Evolutionary conservation across 2,888 invertebrate species (phyloP), one percentile per base, ranked within the genome.

Genomic region (Microctonus hyperodae): DNA sequence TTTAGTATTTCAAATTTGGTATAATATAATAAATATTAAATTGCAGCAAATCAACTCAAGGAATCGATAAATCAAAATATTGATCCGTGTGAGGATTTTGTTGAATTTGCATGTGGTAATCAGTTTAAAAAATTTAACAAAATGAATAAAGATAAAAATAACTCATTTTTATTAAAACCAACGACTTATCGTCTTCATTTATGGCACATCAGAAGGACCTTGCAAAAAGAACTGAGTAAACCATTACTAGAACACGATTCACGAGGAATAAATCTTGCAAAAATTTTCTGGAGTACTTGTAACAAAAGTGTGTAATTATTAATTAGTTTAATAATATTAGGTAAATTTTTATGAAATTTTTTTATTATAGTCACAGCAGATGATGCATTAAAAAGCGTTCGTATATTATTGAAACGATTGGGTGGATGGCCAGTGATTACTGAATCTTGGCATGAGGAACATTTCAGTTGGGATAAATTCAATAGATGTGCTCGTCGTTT

Each of bases 381-480:
- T 25, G 71, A 73, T 33, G 69, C 70, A 23, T 63, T 73, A 5
- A 61, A 53, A 7, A 70, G 68, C 10, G 68, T 73, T 57, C 69
- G 67, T 25, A 67, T 70, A 22, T 35, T 73, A 35, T 68, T 74
- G 51, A 70, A 69, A 56, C 65, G 71, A 63, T 63, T 72, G 51
- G 73, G 73, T 22, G 70, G 70, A 13, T 74, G 73, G 74, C 74
- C 74, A 20, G 56, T 73, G 60, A 69, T 72, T 48, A 70, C 64
- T 35, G 59, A 69, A 40, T 44, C 31, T n/a, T 72, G 74, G 73
- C 67, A 74, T 22, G 71, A 69, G 13, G 44, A 61, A 35, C 63
- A 70, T 31, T 74, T 74, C 55, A 69, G 67, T 58, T 72, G 73
- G 73, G 69, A 67, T 5, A 73, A 74, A 65, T 74, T 74, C 53